These are phyloP conservation scores for Phasia obesa DNA, from an alignment of 2,888 invertebrate genomes.

Conservation along the genomic window DNA sequence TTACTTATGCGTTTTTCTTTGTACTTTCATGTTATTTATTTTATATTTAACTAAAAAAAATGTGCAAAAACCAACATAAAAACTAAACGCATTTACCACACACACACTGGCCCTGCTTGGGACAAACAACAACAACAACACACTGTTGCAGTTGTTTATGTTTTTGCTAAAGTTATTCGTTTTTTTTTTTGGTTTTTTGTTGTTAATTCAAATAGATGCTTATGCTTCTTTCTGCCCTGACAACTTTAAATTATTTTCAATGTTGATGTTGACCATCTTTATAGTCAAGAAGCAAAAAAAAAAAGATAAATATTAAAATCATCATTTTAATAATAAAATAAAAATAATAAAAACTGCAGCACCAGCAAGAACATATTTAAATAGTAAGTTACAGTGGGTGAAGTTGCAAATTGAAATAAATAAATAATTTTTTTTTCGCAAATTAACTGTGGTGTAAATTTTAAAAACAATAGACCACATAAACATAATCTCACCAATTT, in stretches of 20 bases:
- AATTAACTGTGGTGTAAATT: no score
- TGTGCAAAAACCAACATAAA: slow-evolving; percentile 63
- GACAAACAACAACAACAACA: background rate
- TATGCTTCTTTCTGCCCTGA: slow-evolving; percentile 61
- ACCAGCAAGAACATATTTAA: background rate
- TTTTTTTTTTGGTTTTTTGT: background rate
- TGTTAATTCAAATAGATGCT: slow-evolving; percentile 60
- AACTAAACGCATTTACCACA: slow-evolving; percentile 65
- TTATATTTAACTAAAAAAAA: slow-evolving; percentile 38
- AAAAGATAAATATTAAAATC: background rate
- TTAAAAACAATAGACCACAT: no score
- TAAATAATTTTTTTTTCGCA: no score
- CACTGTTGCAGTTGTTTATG: background rate
- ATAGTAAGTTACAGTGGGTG: no score
- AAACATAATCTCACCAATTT: no score
- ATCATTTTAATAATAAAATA: no score
- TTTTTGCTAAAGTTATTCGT: background rate
- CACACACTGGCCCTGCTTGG: slow-evolving; percentile 29
- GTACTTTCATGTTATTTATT: slow-evolving; percentile 12
- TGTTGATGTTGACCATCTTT: background rate
- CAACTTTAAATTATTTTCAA: slow-evolving; percentile 44
- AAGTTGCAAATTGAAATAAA: no score
- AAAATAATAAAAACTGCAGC: background rate
- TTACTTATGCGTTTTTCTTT: background rate
- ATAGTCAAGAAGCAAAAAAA: background rate